Evolutionary conservation across 2,113 vertebrate species (phyloP), one percentile per base, ranked within the genome.

Genomic region (Sapajus apella): DNA sequence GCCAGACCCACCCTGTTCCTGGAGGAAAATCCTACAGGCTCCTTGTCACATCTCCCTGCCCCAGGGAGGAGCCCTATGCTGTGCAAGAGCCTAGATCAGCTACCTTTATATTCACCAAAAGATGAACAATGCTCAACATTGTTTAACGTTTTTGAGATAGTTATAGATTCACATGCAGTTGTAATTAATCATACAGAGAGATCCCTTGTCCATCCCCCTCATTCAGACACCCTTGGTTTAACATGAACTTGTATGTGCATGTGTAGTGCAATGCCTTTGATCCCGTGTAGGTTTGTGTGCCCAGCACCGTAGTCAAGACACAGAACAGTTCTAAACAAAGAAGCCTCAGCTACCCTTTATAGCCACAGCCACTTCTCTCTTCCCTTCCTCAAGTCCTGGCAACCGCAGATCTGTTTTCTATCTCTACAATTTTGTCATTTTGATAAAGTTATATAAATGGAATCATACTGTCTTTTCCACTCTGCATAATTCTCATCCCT

Each of bases 51-150:
- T 12, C 32, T 16, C 18, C 43, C 43, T 55, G 35, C 4, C 72
- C 45, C 12, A n/a, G n/a, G 5, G 12, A 23, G 20, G 21, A 35
- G 66, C 14, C 55, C 17, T 27, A 12, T 58, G 37, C 47, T 4
- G 0, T 1, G 17, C 18, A 3, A 58, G 30, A 66, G 43, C 8
- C n/a, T 79, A 0, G 5, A 30, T 32, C 87, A 23, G 12, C 55
- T 27, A 9, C 40, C 14, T n/a, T 47, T 25, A 17, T 4, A 10
- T 35, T n/a, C 43, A 56, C 35, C 30, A 25, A 30, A 75, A 32
- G 87, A 68, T 18, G 37, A 76, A 45, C 13, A 47, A 13, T 35
- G n/a, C 14, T 70, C 21, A 30, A 16, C 18, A 6, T 14, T 37
- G 55, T 25, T 55, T 20, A 18, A 73, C 45, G 32, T 81, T 86